Evolutionary conservation across 1,140 invertebrate species (phyloP).

Genomic region (Centruroides vittatus): DNA sequence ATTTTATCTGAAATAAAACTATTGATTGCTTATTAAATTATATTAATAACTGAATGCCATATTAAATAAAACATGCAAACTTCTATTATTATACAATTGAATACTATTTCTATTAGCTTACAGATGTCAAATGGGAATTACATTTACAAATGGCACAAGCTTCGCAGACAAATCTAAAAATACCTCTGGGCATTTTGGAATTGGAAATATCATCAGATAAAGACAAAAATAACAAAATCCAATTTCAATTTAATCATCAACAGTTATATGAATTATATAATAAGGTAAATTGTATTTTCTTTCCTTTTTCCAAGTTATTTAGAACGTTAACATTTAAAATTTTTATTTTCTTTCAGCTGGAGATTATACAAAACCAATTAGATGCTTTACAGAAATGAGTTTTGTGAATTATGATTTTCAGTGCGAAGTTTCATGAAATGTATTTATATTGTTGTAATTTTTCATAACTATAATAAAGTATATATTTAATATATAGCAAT

Average conservation of each 20-base stretch:
- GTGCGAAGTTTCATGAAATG: no score
- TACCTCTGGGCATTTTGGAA: constrained; percentile 7
- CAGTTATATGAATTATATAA: constrained; percentile 12
- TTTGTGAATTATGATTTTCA: no score
- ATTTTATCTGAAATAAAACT: no score
- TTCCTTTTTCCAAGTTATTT: neutral
- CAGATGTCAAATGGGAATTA: constrained; percentile 12
- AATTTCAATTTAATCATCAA: constrained; percentile 12
- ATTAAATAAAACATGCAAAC: no score
- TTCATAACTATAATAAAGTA: no score
- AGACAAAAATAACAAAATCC: constrained; percentile 2
- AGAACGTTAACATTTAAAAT: neutral
- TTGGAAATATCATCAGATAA: neutral
- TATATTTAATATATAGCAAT: no score
- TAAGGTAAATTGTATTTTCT: constrained; percentile 1
- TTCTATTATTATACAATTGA: neutral
- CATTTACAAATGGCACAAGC: constrained; percentile 6
- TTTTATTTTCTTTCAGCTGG: constrained; percentile 5
- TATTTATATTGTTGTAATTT: no score
- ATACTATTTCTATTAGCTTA: constrained; percentile 3
- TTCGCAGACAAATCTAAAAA: constrained; percentile 7
- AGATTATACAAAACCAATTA: constrained; percentile 9
- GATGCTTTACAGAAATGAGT: constrained; percentile 6
- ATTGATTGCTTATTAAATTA: no score
- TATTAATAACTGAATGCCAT: no score